These are phyloP conservation scores for Listrodromus nycthemerus DNA, from an alignment of 2,888 invertebrate genomes.

Conservation along the genomic window DNA sequence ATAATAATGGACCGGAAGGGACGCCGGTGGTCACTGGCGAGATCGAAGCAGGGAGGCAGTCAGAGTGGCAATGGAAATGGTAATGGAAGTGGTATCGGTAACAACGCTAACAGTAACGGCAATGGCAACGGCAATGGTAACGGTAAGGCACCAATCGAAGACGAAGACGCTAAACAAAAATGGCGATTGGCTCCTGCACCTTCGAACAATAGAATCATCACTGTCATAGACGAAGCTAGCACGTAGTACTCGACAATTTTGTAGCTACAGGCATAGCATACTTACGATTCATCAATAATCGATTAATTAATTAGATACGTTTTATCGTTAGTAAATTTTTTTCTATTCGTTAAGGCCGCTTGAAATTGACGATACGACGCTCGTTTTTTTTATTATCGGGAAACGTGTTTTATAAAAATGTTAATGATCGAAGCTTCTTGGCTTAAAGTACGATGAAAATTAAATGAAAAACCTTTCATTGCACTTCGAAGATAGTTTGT, in stretches of 20 bases:
- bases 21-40: slow-evolving; percentile 90
- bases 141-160: slow-evolving; percentile 65
- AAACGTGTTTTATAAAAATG: not conserved
- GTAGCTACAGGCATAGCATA: slow-evolving; percentile 38
- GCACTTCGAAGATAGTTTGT: not conserved
- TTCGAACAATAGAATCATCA: slow-evolving; percentile 89
- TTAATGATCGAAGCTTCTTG: not conserved
- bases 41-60: slow-evolving; percentile 79
- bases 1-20: slow-evolving; percentile 90
- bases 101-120: slow-evolving; percentile 30
- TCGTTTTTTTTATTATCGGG: not conserved
- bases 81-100: slow-evolving; percentile 34
- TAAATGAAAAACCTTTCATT: not conserved
- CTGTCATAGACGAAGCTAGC: slow-evolving; percentile 91
- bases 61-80: slow-evolving; percentile 52
- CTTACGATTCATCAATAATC: slow-evolving; percentile 24
- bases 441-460: not conserved
- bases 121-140: slow-evolving; percentile 34
- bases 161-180: slow-evolving; percentile 77
- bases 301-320: slow-evolving; percentile 41
- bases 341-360: not conserved
- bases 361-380: not conserved
- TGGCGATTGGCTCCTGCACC: slow-evolving; percentile 83
- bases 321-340: slow-evolving; percentile 19
- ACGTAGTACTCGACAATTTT: slow-evolving; percentile 76